Conservation (phyloP, 2,113 vertebrate species). For the Neotragus pygmaeus region DNA sequence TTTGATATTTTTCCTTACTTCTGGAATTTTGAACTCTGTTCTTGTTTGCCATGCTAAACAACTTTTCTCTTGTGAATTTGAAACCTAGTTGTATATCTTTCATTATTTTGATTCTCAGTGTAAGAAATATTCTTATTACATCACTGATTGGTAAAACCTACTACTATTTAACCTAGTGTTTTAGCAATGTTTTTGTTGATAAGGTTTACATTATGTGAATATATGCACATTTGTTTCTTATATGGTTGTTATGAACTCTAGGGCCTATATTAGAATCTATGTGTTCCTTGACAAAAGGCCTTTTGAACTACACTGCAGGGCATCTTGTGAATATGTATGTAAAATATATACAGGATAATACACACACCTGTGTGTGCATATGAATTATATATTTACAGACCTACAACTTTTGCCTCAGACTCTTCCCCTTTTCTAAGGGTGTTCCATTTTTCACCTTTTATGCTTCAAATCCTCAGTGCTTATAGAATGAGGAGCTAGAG, state of each 20-base stretch:
- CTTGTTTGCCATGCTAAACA: conserved; percentile 69
- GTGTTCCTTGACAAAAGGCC: conserved; percentile 79
- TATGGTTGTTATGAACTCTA: conserved; percentile 51
- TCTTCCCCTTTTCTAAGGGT: conserved; percentile 66
- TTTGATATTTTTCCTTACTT: conserved; percentile 84
- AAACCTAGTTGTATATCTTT: conserved; percentile 74
- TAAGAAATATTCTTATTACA: conserved; percentile 79
- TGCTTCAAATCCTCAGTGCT: conserved; percentile 41
- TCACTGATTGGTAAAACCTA: conserved; percentile 77
- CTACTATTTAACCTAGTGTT: conserved; percentile 78
- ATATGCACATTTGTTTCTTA: conserved; percentile 82
- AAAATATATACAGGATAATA: conserved; percentile 81
- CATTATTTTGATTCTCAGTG: conserved; percentile 76
- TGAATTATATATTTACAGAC: conserved; percentile 79
- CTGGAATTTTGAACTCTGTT: conserved; percentile 73
- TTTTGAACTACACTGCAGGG: conserved; percentile 83
- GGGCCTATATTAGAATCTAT: conserved; percentile 47
- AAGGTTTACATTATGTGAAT: conserved; percentile 80
- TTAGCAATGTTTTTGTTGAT: conserved; percentile 81
- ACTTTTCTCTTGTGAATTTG: conserved; percentile 81
- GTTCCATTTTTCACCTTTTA: conserved; percentile 52
- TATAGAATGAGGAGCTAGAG: conserved; percentile 35
- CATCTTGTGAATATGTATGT: conserved; percentile 84
- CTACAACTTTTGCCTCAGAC: conserved; percentile 76
- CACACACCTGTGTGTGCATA: conserved; percentile 77